A percentile compares a stretch with the other conserved stretches of the same genome.
Evolutionary conservation across 2,888 invertebrate species (phyloP).

Genomic region (Drosophila mettleri): DNA sequence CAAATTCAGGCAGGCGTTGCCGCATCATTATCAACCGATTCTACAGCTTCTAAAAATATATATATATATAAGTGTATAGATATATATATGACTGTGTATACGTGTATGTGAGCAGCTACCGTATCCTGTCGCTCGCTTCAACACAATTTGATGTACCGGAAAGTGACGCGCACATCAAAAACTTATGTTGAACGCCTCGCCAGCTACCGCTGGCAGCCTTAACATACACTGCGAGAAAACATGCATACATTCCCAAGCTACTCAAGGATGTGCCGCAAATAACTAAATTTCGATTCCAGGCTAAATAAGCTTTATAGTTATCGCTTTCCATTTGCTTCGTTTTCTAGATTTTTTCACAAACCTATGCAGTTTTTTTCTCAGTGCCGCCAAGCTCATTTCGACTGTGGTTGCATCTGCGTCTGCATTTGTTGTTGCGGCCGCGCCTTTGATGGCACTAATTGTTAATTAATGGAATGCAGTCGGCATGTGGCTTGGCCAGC

Average conservation of each 20-base stretch:
- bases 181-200: background rate
- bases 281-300: no score
- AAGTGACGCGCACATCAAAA: constrained; percentile 42
- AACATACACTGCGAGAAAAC: constrained; percentile 7
- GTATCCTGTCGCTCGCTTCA: constrained; percentile 59
- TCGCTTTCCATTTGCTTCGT: background rate
- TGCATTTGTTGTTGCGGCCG: constrained; percentile 36
- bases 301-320: background rate
- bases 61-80: background rate
- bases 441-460: constrained; percentile 71
- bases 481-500: constrained; percentile 46
- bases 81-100: background rate
- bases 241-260: no score
- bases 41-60: constrained; percentile 31
- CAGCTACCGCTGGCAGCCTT: constrained; percentile 1
- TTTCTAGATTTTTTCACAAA: background rate
- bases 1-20: constrained; percentile 68
- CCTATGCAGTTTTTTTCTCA: background rate
- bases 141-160: constrained; percentile 55
- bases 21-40: constrained; percentile 72
- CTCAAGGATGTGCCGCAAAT: no score
- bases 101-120: constrained; percentile 40
- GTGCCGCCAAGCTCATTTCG: constrained; percentile 12
- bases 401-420: constrained; percentile 22
- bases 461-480: constrained; percentile 75